A percentile compares a stretch with the other conserved stretches of the same genome.
Conservation (phyloP, 2,888 invertebrate genomes). For the Yponomeuta malinellus region DNA sequence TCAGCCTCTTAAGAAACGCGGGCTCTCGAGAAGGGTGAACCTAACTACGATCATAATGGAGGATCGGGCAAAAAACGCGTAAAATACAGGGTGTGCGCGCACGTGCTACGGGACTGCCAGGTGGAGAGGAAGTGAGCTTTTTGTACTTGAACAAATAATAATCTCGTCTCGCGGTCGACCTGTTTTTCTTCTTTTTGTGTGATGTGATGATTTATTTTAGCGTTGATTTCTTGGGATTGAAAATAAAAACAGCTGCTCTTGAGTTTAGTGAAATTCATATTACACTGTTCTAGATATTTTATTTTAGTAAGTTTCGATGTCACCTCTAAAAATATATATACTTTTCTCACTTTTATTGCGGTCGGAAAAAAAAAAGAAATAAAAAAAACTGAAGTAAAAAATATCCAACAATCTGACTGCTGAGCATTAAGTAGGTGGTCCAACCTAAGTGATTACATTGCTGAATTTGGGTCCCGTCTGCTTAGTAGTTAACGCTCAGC, state of each 20-base stretch:
- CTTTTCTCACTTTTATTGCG: too few species aligned
- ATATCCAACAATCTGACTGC: too few species aligned
- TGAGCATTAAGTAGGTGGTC: too few species aligned
- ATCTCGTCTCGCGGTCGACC: conserved; percentile 10
- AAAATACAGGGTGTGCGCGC: conserved; percentile 11
- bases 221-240: conserved; percentile 3
- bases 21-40: background rate
- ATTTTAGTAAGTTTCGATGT: too few species aligned
- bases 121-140: conserved; percentile 12
- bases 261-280: background rate
- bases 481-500: too few species aligned
- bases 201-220: conserved; percentile 1
- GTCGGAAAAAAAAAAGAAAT: too few species aligned
- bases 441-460: too few species aligned
- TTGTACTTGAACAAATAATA: conserved; percentile 2
- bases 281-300: background rate
- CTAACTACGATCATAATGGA: conserved; percentile 4
- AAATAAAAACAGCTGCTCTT: background rate
- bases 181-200: conserved; percentile 3
- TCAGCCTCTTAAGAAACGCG: too few species aligned
- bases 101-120: conserved; percentile 10
- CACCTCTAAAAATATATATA: too few species aligned
- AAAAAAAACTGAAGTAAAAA: too few species aligned
- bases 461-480: too few species aligned
- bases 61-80: conserved; percentile 9